Base-by-base conservation (phyloP, 2,113 vertebrate genomes). In the Saguinus midas region DNA sequence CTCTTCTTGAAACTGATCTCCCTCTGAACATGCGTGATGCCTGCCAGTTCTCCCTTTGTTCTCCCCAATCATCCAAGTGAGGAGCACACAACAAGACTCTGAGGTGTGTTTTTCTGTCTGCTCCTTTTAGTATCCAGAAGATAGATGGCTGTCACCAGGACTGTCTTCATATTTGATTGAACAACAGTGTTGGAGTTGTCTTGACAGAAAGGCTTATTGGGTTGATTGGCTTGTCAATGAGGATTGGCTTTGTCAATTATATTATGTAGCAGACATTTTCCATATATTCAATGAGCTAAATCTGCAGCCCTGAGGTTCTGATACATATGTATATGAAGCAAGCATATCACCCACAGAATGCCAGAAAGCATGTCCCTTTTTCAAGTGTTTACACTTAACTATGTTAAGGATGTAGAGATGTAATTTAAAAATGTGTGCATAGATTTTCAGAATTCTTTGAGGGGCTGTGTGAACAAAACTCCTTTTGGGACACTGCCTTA, bases 1-100 rank as follows among this genome's bases (percentile, higher is more conserved):
- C 73, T 91, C 61, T 89, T 76, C 27, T 58, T 75, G 79, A 96
- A 82, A 92, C 13, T 50, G 78, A 72, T 91, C 94, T 93, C 29
- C n/a, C 25, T 82, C 45, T 83, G 52, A 75, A 32, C 37, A n/a
- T 27, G 20, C 11, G 5, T 14, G 1, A 40, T 66, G 12, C 70
- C 58, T 75, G 35, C 55, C 57, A 48, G 35, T 17, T 66, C 14
- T 78, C 75, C 16, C 79, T 61, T 68, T 25, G 81, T 87, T 21
- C 13, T 88, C 32, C 61, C 13, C 50, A 17, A 86, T 92, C 82
- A 66, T 79, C 58, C 70, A 58, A 25, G 8, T 45, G 37, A 23
- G 4, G 11, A 94, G 37, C 82, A 68, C 20, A 3, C 9, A 78
- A 20, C 72, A 64, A 76, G 75, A 2, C 58, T 68, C 48, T 86